Conservation (phyloP, 2,113 vertebrate genomes). For the Probosciger aterrimus region DNA sequence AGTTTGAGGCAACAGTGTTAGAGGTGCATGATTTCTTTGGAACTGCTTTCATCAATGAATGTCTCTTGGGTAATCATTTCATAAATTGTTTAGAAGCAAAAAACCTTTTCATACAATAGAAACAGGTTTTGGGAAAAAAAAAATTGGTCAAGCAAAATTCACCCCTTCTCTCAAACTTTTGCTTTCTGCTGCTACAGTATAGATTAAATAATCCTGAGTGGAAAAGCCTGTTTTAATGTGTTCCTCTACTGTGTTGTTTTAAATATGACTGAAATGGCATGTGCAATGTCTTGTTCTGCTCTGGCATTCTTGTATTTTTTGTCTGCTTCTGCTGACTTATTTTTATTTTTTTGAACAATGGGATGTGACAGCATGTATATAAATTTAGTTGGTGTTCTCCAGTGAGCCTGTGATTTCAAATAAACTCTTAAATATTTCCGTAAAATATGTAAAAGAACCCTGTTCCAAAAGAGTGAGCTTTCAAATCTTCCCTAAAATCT, state of each 20-base stretch:
- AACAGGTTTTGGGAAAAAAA: not conserved
- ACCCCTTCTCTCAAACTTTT: not conserved
- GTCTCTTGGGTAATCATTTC: not conserved
- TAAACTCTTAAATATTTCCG: not conserved
- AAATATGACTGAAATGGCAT: not conserved
- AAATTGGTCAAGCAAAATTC: not conserved
- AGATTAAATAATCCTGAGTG: not conserved
- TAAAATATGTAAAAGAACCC: not conserved
- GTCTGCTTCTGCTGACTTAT: not conserved
- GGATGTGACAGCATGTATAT: not conserved
- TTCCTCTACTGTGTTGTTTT: not conserved
- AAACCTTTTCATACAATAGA: not conserved
- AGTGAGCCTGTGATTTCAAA: not conserved
- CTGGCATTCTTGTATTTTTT: not conserved
- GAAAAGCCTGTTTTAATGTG: not conserved
- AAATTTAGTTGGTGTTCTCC: not conserved
- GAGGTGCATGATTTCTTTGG: not conserved
- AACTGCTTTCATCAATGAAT: not conserved
- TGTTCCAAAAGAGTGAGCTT: not conserved
- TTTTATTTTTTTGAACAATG: not conserved
- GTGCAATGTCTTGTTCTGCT: not conserved
- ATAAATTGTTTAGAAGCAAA: not conserved
- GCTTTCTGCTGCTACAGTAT: not conserved
- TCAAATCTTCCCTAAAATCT: not conserved
- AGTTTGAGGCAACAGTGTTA: not conserved